These are phyloP conservation scores for Dolichotis patagonum DNA, from an alignment of 2,113 vertebrate genomes.

Conservation along the genomic window DNA sequence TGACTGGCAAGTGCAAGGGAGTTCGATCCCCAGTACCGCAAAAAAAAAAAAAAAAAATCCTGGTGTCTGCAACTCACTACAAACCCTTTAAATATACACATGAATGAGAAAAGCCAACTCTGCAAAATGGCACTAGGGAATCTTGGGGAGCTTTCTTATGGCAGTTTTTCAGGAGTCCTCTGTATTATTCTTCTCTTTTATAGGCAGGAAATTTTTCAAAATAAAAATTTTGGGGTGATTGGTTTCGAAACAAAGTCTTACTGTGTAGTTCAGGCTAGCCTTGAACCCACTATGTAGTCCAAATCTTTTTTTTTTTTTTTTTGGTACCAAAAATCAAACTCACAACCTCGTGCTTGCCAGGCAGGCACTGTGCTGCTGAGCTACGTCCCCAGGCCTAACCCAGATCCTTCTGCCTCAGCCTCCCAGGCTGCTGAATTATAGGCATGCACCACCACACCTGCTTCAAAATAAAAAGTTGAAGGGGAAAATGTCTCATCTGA, in stretches of 20 bases:
- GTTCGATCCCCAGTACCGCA: no score
- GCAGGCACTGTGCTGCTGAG: no score
- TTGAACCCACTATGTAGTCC: background rate
- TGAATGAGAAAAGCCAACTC: background rate
- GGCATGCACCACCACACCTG: background rate
- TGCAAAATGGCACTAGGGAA: background rate
- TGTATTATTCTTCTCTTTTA: slow-evolving; percentile 30
- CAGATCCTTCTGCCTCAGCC: background rate
- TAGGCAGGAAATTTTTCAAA: background rate
- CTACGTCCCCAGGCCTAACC: background rate
- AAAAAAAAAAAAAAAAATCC: no score
- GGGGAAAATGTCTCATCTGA: background rate
- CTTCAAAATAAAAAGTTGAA: slow-evolving; percentile 8
- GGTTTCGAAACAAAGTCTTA: background rate
- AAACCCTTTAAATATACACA: background rate
- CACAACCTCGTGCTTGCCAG: no score
- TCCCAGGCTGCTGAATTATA: background rate
- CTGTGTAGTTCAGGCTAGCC: background rate
- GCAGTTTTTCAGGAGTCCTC: background rate
- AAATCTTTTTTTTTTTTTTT: background rate
- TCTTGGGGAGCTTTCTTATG: background rate
- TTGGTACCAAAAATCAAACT: no score
- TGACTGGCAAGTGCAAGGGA: no score
- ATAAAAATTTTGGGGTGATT: background rate
- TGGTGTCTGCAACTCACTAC: background rate